A percentile compares a stretch with the other conserved stretches of the same genome.
phyloP scores from a whole-genome alignment of 2,797 vertebrate species.

The Dallia pectoralis region DNA sequence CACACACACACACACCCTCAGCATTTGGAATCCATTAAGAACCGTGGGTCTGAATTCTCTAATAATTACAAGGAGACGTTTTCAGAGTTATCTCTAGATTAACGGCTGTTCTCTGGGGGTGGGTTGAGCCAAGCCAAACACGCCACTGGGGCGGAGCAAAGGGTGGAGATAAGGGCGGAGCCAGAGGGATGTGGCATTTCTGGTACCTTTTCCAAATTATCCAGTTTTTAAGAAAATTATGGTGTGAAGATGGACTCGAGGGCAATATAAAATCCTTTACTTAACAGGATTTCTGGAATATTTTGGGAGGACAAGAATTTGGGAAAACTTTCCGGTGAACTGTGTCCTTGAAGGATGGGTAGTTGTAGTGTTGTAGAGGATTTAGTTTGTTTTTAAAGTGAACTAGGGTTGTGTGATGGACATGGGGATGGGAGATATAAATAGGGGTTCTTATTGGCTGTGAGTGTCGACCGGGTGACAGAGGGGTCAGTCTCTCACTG shows the following conservation, averaged over 20 bases:
- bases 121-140: constrained; percentile 51
- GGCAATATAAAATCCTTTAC: not conserved
- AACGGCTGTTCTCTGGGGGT: constrained; percentile 50
- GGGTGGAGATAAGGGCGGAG: constrained; percentile 23
- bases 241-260: not conserved
- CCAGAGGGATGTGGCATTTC: not conserved
- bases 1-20: constrained; percentile 42
- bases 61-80: constrained; percentile 71
- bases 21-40: constrained; percentile 74
- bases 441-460: not conserved
- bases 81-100: constrained; percentile 54
- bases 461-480: not conserved
- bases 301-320: not conserved
- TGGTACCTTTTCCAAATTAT: not conserved
- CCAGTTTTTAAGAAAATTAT: not conserved
- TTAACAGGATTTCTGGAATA: not conserved
- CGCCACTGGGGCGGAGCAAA: not conserved
- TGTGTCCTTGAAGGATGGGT: not conserved
- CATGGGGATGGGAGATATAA: constrained; percentile 10
- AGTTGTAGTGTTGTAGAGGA: not conserved
- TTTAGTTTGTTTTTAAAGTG: no score
- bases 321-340: not conserved
- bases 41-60: constrained; percentile 47
- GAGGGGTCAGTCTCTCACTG: not conserved
- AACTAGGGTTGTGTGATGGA: not conserved